A percentile compares a stretch with the other conserved stretches of the same genome.
Conservation (phyloP, 2,888 invertebrate species). For the Pachliopta kotzebuea region DNA sequence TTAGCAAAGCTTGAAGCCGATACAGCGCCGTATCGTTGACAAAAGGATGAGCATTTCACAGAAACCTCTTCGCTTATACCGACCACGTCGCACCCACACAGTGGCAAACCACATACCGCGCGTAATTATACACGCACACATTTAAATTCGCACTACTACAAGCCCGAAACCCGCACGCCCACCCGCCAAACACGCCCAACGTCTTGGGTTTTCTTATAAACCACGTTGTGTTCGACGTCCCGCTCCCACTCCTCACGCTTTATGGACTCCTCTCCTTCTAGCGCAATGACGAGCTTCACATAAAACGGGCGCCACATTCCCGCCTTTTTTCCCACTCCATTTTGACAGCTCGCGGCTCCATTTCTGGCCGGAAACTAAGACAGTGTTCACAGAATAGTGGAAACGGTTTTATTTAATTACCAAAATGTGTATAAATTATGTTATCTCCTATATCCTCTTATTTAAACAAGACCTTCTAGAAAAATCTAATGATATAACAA, state of each 20-base stretch:
- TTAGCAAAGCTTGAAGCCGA: slow-evolving; percentile 73
- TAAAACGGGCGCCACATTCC: slow-evolving; percentile 80
- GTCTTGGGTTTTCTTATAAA: slow-evolving; percentile 81
- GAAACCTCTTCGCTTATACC: slow-evolving; percentile 53
- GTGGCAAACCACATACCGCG: slow-evolving; percentile 57
- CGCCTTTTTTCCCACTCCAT: slow-evolving; percentile 82
- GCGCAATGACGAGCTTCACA: slow-evolving; percentile 79
- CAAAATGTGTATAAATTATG: not conserved
- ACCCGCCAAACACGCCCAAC: slow-evolving; percentile 80
- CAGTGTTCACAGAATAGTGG: slow-evolving; percentile 62
- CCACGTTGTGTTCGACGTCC: slow-evolving; percentile 76
- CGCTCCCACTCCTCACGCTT: slow-evolving; percentile 44
- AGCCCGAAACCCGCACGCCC: slow-evolving; percentile 71
- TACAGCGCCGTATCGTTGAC: slow-evolving; percentile 75
- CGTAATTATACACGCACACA: slow-evolving; percentile 52
- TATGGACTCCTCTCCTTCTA: slow-evolving; percentile 53
- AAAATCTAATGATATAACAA: no score
- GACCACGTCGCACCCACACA: slow-evolving; percentile 54
- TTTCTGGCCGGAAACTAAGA: slow-evolving; percentile 78
- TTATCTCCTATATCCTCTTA: not conserved
- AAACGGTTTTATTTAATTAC: not conserved
- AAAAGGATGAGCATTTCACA: slow-evolving; percentile 67
- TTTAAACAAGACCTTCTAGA: no score
- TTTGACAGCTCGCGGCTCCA: slow-evolving; percentile 81
- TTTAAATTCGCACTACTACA: slow-evolving; percentile 53